Evolutionary conservation across 2,113 vertebrate species (phyloP), one percentile per base, ranked within the genome.

Genomic region (Thamnophis sirtalis): DNA sequence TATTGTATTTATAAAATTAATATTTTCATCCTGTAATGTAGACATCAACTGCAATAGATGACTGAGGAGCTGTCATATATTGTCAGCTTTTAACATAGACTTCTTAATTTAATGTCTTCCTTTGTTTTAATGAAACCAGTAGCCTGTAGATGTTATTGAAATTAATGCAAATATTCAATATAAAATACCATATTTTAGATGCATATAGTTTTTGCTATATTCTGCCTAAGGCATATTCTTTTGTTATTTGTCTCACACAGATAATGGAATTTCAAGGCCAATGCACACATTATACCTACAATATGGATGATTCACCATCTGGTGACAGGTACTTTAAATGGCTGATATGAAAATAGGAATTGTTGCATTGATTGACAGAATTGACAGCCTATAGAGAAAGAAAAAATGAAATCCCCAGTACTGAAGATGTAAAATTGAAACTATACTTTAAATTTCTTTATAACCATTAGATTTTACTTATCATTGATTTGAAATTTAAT

Each of bases 1-100:
- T 93, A 94, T 95, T 93, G 93, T 92, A n/a, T 17, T 84, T 93
- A 95, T 92, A 91, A 54, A 90, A 95, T 87, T n/a, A 48, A 94
- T 56, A 10, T 68, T 49, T 94, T 96, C 33, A 5, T 22, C n/a
- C 87, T 90, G 87, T 48, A 7, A 87, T 88, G 92, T 92, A 95
- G 88, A 68, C 19, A 90, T 95, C 95, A 38, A 49, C 1, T 91
- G 33, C 73, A 80, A 43, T 43, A 92, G 89, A 96, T 51, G 92
- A 88, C 26, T 63, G 89, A 55, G 86, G 21, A 5, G 93, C 50
- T 90, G 92, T 63, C 90, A 56, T 1, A 84, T 0, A 8, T 7
- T 55, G 33, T 49, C 5, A 89, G 3, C 53, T 58, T 48, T 38
- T 85, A 91, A 90, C 94, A 85, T 53, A 63, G 17, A 80, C 2